Evolutionary conservation across 2,888 invertebrate species (phyloP).

Genomic region (Gerosis bhagava): DNA sequence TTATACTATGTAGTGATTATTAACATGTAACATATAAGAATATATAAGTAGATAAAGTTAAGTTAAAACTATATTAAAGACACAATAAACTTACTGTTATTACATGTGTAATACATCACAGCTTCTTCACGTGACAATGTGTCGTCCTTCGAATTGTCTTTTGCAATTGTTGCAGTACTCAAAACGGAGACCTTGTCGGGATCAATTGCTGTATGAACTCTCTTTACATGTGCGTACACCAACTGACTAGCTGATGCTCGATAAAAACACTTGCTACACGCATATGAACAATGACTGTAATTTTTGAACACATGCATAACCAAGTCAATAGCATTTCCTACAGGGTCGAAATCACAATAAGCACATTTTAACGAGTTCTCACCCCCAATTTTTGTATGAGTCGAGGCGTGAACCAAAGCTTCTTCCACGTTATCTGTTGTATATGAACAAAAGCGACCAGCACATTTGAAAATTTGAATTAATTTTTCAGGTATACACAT

Average conservation of each 20-base stretch:
- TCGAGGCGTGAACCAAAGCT: conserved; percentile 60
- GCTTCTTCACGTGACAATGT: conserved; percentile 56
- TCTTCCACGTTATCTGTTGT: conserved; percentile 59
- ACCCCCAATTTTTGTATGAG: conserved; percentile 57
- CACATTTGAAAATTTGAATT: conserved; percentile 68
- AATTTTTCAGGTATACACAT: conserved; percentile 74
- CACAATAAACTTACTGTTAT: conserved; percentile 50
- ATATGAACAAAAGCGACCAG: conserved; percentile 67
- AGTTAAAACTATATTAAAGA: too few species aligned
- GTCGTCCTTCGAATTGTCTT: conserved; percentile 33
- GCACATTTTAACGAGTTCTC: conserved; percentile 78
- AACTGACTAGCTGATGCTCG: conserved; percentile 82
- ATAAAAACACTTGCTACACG: conserved; percentile 87
- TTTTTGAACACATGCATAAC: conserved; percentile 83
- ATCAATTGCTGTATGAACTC: conserved; percentile 46
- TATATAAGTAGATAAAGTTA: too few species aligned
- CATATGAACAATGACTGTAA: conserved; percentile 83
- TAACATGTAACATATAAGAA: too few species aligned
- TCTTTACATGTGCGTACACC: conserved; percentile 81
- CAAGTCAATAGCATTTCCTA: conserved; percentile 59
- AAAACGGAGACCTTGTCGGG: conserved; percentile 38
- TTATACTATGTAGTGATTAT: too few species aligned
- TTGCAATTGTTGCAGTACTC: conserved; percentile 32
- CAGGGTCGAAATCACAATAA: conserved; percentile 78
- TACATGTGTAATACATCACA: conserved; percentile 57